Conservation (phyloP, 2,113 vertebrate genomes). For the Hemiscyllium ocellatum region DNA sequence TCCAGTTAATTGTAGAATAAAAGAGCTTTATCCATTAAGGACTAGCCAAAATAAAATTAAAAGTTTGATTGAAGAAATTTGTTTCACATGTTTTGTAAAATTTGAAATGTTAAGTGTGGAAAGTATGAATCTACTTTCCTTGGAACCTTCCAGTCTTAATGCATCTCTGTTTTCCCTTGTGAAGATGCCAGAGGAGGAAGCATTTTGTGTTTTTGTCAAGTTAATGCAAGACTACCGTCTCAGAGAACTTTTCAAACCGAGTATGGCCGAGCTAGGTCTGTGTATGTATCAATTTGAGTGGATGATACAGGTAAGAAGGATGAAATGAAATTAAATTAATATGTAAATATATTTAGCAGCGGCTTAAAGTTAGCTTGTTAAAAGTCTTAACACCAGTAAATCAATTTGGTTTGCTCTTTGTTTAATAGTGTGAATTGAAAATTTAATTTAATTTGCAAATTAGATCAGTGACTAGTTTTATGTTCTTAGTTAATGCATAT, state of each 20-base stretch:
- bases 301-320: constrained; percentile 86
- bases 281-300: constrained; percentile 99
- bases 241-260: constrained; percentile 96
- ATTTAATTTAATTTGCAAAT: background rate
- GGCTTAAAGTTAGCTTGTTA: background rate
- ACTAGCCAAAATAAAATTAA: background rate
- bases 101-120: background rate
- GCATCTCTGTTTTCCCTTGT: constrained; percentile 44
- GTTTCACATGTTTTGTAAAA: background rate
- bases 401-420: background rate
- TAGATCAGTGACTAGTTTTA: background rate
- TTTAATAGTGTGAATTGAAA: background rate
- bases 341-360: background rate
- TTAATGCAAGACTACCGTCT: constrained; percentile 98
- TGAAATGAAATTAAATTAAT: background rate
- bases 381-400: background rate
- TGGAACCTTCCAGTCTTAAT: background rate
- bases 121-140: background rate
- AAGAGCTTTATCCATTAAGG: background rate
- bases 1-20: background rate
- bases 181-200: constrained; percentile 98
- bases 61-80: background rate
- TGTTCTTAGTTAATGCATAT: background rate
- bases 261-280: constrained; percentile 95
- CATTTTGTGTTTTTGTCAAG: constrained; percentile 97